A percentile compares a stretch with the other conserved stretches of the same genome.
These are phyloP conservation scores for Eunapius fragilis DNA, from an alignment of 37 sponge, comb jelly and placozoan species.

Conservation along the genomic window DNA sequence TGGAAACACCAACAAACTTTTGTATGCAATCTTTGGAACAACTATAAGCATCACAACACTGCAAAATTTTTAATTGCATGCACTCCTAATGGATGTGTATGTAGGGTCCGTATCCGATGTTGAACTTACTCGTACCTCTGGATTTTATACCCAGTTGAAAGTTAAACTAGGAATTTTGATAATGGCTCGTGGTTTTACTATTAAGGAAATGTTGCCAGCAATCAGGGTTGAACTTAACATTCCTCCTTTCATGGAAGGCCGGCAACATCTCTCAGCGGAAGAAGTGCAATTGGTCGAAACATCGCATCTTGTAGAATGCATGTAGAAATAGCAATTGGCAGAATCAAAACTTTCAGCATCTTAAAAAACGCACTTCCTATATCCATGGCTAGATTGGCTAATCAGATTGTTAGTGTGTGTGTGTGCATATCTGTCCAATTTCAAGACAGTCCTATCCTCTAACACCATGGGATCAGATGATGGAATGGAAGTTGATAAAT, in stretches of 20 bases:
- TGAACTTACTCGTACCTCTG: too few relatives aligned
- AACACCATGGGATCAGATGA: too few relatives aligned
- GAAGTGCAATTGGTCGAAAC: slow-evolving; percentile 43
- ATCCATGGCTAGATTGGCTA: too few relatives aligned
- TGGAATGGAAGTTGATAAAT: too few relatives aligned
- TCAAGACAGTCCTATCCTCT: slow-evolving; percentile 56
- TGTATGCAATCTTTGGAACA: too few relatives aligned
- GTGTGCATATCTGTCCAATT: slow-evolving; percentile 66
- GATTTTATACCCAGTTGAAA: neutral
- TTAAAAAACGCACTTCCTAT: too few relatives aligned
- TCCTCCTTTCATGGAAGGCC: slow-evolving; percentile 57
- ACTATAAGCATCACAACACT: too few relatives aligned
- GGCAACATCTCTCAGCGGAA: slow-evolving; percentile 42
- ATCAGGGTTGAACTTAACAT: slow-evolving; percentile 50
- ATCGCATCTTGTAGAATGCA: slow-evolving; percentile 67
- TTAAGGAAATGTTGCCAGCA: slow-evolving; percentile 46
- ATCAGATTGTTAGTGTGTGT: too few relatives aligned
- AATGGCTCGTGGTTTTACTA: slow-evolving; percentile 71
- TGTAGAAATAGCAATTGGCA: slow-evolving; percentile 68
- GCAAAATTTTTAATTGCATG: too few relatives aligned
- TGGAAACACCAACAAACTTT: too few relatives aligned
- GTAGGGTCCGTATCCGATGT: too few relatives aligned
- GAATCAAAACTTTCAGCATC: slow-evolving; percentile 47
- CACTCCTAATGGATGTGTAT: too few relatives aligned
- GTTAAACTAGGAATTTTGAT: slow-evolving; percentile 43